phyloP scores from a whole-genome alignment of 1,140 invertebrate species.

The Neelides sp. region DNA sequence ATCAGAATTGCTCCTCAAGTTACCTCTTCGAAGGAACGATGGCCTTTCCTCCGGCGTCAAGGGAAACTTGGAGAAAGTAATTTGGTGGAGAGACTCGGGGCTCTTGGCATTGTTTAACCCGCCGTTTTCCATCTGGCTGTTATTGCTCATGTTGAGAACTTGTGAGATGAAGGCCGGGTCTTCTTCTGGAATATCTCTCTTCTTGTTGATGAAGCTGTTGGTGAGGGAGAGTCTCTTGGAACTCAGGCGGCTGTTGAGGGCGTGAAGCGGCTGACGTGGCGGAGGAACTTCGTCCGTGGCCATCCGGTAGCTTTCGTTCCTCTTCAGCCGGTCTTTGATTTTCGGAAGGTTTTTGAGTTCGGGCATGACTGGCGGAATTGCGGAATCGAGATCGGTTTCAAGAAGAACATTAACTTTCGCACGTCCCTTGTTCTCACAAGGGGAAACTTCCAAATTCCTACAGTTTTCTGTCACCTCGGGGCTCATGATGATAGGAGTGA shows the following conservation, averaged over 20 bases:
- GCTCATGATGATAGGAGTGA: too few species aligned
- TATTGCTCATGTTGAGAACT: slow-evolving; percentile 25
- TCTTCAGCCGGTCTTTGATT: slow-evolving; percentile 47
- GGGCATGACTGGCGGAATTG: slow-evolving; percentile 30
- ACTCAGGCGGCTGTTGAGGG: not conserved
- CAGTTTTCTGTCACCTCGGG: not conserved
- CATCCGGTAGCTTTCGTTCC: slow-evolving; percentile 72
- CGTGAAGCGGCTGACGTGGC: not conserved
- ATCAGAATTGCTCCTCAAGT: slow-evolving; percentile 25
- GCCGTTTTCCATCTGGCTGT: not conserved
- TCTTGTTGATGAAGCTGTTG: slow-evolving; percentile 10
- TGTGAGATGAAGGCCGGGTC: slow-evolving; percentile 28
- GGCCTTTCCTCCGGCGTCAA: slow-evolving; percentile 28
- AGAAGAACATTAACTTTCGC: slow-evolving; percentile 17
- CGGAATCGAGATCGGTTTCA: slow-evolving; percentile 30
- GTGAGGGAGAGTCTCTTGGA: slow-evolving; percentile 16
- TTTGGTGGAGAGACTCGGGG: slow-evolving; percentile 8
- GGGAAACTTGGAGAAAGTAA: slow-evolving; percentile 26
- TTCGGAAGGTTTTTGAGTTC: slow-evolving; percentile 29
- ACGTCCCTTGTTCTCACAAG: not conserved
- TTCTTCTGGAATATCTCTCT: slow-evolving; percentile 30
- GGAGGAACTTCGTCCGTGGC: slow-evolving; percentile 40
- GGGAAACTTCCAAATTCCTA: not conserved
- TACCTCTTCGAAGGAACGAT: slow-evolving; percentile 30
- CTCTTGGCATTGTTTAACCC: slow-evolving; percentile 2